Percentiles rank a stretch among this genome's conserved stretches.
phyloP scores from a whole-genome alignment of 2,888 invertebrate species.

The Actias luna region DNA sequence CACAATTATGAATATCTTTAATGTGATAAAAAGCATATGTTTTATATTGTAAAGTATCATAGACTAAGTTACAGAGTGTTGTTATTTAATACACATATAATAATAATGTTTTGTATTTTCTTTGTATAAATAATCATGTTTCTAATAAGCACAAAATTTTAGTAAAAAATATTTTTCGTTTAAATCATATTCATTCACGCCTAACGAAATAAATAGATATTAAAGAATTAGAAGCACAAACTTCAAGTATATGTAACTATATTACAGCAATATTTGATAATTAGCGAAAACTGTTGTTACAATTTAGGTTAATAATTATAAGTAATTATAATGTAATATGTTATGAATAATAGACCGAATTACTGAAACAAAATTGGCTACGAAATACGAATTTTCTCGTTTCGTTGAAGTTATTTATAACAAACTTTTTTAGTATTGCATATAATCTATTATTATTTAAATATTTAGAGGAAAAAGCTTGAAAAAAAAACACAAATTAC shows the following conservation, averaged over 20 bases:
- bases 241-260: neutral
- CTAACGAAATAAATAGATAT: too few relatives aligned
- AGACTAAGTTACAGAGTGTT: neutral
- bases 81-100: neutral
- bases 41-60: neutral
- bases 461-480: neutral
- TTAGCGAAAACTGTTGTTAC: neutral
- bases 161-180: neutral
- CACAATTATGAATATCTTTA: constrained; percentile 25
- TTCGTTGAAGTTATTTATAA: neutral
- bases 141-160: neutral
- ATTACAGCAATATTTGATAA: neutral
- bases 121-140: too few relatives aligned
- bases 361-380: neutral
- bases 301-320: constrained; percentile 1
- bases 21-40: neutral
- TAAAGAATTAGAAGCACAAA: too few relatives aligned
- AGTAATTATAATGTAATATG: neutral
- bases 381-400: neutral
- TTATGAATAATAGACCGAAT: neutral
- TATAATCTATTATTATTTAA: neutral
- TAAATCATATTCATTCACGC: neutral
- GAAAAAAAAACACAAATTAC: constrained; percentile 41
- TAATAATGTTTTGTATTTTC: too few relatives aligned
- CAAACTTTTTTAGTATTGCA: neutral